These are phyloP conservation scores for Bradypodion ventrale DNA, from an alignment of 2,797 vertebrate genomes.

Conservation along the genomic window DNA sequence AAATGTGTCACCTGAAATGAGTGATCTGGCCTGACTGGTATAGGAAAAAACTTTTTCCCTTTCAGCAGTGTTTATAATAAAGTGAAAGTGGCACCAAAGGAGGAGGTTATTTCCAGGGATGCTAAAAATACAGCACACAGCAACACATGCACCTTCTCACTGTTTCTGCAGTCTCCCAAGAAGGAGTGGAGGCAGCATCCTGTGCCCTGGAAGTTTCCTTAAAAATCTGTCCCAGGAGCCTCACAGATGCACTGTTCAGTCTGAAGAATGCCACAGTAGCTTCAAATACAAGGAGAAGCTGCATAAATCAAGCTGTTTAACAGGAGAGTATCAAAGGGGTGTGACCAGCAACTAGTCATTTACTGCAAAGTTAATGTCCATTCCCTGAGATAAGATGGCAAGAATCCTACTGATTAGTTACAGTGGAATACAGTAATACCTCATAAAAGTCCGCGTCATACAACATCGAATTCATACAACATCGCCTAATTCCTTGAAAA, in stretches of 20 bases:
- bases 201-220: not conserved
- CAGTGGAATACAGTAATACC: too few species aligned
- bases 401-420: too few species aligned
- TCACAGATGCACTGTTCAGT: not conserved
- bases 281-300: not conserved
- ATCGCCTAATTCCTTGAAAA: too few species aligned
- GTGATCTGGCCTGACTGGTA: constrained; percentile 4
- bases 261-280: not conserved
- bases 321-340: not conserved
- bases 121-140: not conserved
- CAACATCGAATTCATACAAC: too few species aligned
- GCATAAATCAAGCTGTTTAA: not conserved
- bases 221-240: not conserved
- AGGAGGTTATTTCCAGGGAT: not conserved
- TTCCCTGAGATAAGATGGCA: too few species aligned
- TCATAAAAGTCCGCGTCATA: too few species aligned
- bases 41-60: not conserved
- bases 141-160: not conserved
- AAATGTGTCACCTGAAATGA: constrained; percentile 13
- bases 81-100: not conserved
- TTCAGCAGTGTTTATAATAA: not conserved
- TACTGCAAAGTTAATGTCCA: too few species aligned
- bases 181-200: not conserved
- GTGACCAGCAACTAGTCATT: too few species aligned
- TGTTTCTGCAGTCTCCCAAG: not conserved